Percentiles rank a stretch among this genome's conserved stretches.
These are phyloP conservation scores for Epistrophe grossulariae DNA, from an alignment of 2,888 invertebrate species.

Conservation along the genomic window DNA sequence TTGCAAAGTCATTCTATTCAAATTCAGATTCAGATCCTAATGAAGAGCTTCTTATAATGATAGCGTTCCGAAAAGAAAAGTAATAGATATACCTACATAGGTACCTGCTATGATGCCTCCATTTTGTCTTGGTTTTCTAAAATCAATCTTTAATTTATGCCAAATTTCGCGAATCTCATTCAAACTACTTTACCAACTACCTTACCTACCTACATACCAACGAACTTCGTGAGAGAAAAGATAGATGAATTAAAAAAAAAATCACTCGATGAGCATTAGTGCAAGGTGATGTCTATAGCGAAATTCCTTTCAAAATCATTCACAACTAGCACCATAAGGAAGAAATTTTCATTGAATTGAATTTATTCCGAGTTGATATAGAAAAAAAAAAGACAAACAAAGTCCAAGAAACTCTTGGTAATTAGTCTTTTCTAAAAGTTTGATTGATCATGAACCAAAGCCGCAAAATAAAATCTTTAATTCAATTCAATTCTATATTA, in stretches of 20 bases:
- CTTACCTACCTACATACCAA: neutral
- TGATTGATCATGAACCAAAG: constrained; percentile 66
- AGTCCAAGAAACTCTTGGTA: constrained; percentile 17
- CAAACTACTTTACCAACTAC: constrained; percentile 31
- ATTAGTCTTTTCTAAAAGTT: constrained; percentile 59
- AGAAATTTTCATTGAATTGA: constrained; percentile 52
- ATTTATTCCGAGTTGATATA: constrained; percentile 14
- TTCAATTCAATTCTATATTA: constrained; percentile 4
- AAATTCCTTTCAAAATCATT: constrained; percentile 30
- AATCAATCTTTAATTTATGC: constrained; percentile 72
- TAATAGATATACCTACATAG: neutral
- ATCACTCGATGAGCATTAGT: constrained; percentile 60
- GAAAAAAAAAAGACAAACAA: constrained; percentile 24
- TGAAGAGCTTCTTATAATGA: constrained; percentile 42
- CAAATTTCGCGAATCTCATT: constrained; percentile 43
- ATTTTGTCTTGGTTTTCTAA: constrained; percentile 9
- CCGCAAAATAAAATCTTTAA: neutral
- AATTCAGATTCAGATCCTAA: constrained; percentile 52
- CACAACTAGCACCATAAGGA: neutral
- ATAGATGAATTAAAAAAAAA: constrained; percentile 33
- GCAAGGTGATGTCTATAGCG: constrained; percentile 45
- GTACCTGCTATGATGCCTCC: neutral
- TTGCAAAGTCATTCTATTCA: constrained; percentile 68
- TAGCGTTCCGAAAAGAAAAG: neutral
- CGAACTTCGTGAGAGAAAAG: neutral